phyloP scores from a whole-genome alignment of 2,888 invertebrate genomes.

The Clistopyga incitator region DNA sequence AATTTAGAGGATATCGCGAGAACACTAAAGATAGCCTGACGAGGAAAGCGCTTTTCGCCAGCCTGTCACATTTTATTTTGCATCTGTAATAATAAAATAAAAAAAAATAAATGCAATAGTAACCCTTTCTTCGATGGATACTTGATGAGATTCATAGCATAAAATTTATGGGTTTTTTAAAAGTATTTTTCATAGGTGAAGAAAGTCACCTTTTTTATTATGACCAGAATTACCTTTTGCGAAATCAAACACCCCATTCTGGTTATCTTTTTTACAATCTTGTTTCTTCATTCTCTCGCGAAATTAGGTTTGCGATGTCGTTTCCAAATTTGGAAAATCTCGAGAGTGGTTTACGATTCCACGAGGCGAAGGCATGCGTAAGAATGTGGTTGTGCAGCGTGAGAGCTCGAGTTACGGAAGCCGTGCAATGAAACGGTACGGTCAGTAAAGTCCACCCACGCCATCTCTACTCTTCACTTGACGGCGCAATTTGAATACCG shows the following conservation, averaged over 20 bases:
- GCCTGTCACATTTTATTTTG: conserved; percentile 1
- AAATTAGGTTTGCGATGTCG: neutral
- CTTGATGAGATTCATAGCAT: conserved; percentile 35
- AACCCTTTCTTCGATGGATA: neutral
- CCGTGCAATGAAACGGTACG: conserved; percentile 55
- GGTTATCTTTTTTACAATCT: conserved; percentile 28
- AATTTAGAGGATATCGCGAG: conserved; percentile 28
- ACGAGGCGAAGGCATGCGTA: conserved; percentile 37
- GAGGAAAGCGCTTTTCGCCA: conserved; percentile 14
- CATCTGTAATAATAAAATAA: neutral
- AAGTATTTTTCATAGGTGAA: no score
- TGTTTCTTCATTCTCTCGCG: neutral
- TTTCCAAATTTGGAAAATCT: conserved; percentile 62
- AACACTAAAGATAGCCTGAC: conserved; percentile 16
- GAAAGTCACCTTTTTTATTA: no score
- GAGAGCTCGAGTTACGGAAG: conserved; percentile 64
- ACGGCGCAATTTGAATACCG: conserved; percentile 5
- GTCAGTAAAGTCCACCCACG: conserved; percentile 61
- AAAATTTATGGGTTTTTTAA: no score
- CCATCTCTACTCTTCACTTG: conserved; percentile 19
- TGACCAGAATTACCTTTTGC: neutral
- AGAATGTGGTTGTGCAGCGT: conserved; percentile 26
- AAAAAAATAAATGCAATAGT: neutral
- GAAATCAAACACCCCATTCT: neutral
- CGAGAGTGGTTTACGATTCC: conserved; percentile 56